Evolutionary conservation across 92 coral and sea anemone genomes (phyloP).

Genomic region (Zoanthus solanderi): DNA sequence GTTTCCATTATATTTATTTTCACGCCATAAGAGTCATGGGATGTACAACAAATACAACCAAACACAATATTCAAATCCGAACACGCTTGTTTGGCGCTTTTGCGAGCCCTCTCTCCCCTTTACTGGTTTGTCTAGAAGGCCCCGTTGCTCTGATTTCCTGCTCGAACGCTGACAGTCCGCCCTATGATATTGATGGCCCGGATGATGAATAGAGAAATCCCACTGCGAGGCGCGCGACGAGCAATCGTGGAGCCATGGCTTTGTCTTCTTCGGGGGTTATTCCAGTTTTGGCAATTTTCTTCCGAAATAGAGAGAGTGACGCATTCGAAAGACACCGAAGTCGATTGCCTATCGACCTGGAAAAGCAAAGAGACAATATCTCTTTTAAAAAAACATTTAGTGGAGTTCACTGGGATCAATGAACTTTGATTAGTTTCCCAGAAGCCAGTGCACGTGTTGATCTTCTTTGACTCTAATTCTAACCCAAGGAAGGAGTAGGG

Average conservation of each 20-base stretch:
- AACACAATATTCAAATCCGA: conserved; percentile 26
- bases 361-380: no score
- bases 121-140: background rate
- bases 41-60: conserved; percentile 36
- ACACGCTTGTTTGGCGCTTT: conserved; percentile 12
- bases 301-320: background rate
- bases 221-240: background rate
- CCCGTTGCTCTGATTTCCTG: background rate
- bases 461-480: no score
- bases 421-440: no score
- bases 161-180: background rate
- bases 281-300: background rate
- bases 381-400: no score
- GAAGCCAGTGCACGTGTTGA: no score
- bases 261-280: background rate
- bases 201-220: background rate
- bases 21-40: conserved; percentile 36
- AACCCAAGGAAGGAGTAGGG: no score
- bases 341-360: background rate
- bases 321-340: background rate
- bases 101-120: background rate
- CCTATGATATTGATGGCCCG: conserved; percentile 19
- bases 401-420: no score
- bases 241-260: background rate
- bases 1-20: background rate